A percentile compares a stretch with the other conserved stretches of the same genome.
Evolutionary conservation across 2,797 vertebrate genomes (phyloP).

Genomic region (Clarias pachynema): DNA sequence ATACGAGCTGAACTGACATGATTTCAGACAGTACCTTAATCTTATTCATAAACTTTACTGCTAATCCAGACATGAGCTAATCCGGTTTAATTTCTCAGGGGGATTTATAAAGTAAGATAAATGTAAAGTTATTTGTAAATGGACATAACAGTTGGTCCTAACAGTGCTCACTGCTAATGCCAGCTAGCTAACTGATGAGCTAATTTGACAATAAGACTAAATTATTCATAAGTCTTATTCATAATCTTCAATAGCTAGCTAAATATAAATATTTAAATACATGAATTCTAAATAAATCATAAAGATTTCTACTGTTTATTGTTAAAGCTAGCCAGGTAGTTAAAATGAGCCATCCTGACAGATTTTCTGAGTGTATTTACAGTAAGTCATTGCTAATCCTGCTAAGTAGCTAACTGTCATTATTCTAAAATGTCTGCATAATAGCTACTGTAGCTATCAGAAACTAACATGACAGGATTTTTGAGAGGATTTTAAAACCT

Average conservation of each 20-base stretch:
- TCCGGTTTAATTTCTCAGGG: neutral
- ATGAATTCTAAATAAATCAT: neutral
- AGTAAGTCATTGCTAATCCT: neutral
- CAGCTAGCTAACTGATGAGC: neutral
- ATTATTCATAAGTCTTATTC: neutral
- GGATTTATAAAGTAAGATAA: neutral
- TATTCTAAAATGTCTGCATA: too few relatives aligned
- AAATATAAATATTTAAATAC: neutral
- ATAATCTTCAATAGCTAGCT: too few relatives aligned
- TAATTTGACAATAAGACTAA: neutral
- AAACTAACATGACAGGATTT: neutral
- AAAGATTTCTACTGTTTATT: neutral
- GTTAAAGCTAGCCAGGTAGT: neutral
- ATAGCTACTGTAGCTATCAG: neutral
- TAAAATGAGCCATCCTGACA: neutral
- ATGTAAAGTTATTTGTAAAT: neutral
- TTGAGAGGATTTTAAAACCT: neutral
- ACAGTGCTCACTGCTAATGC: neutral
- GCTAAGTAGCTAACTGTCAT: neutral
- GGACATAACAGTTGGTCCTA: neutral
- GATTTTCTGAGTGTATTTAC: neutral
- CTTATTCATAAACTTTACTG: neutral
- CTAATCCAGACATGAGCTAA: neutral
- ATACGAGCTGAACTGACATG: conserved; percentile 3
- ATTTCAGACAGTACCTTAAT: neutral